Base-by-base conservation (phyloP, 2,888 invertebrate genomes). In the Helobdella robusta region DNA sequence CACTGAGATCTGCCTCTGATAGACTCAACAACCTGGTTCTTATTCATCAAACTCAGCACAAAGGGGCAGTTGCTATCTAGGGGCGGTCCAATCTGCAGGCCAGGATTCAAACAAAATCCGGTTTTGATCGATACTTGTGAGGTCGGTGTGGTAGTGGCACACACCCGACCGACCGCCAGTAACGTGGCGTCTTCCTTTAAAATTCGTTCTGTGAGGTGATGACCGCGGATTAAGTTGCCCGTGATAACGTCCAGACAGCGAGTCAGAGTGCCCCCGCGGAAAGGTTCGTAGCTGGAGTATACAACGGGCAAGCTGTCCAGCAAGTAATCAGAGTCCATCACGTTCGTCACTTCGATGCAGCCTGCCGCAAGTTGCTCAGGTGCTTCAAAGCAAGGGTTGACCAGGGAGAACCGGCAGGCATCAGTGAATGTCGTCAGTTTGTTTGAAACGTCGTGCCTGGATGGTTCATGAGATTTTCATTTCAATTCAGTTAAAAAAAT, bases 161-260 rank as follows among this genome's bases (percentile, higher is more conserved):
- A 84, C 30, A 91, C 79, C 80, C 90, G 86, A 18, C 92, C 92
- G 63, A 91, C 85, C 2, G 85, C 85, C 0, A 91, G 88, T 54
- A 91, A 84, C 70, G 86, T 84, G 59, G 88, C 86, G 20, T 89
- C 90, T 74, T 88, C 87, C 0, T 89, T 82, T 3, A 92, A 81
- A 84, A 92, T 87, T 79, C 87, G 86, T 77, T 92, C 92, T 59
- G 89, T 89, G 5, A 88, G 87, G 78, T 91, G 90, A 28, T 90
- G 81, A 0, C 91, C 91, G 68, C 88, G 84, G 74, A 88, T 88
- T 0, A 76, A 83, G 23, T 89, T 86, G 23, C 91, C 90, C 72
- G 87, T 86, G 75, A 91, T 86, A 78, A 89, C 89, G 1, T 89
- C 89, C 84, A 89, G 87, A 28, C 91, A 83, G 73, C 88, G 87